These are phyloP conservation scores for Oostethus manadensis DNA, from an alignment of 2,113 vertebrate genomes.

Conservation along the genomic window DNA sequence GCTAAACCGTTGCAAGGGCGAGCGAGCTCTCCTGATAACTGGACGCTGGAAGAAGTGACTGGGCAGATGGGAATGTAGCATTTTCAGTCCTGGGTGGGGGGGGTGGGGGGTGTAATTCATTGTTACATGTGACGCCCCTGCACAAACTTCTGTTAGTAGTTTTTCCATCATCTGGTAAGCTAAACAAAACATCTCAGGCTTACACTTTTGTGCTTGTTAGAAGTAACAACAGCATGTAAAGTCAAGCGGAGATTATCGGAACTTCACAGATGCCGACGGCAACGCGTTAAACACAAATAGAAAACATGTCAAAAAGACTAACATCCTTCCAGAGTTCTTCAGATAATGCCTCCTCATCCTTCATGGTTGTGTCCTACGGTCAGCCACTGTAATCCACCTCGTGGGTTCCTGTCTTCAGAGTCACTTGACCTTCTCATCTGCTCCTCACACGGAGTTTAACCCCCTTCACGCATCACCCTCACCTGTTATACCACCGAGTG, in stretches of 20 bases:
- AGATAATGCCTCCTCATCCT: slow-evolving; percentile 24
- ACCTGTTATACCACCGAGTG: slow-evolving; percentile 87
- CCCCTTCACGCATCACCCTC: not conserved
- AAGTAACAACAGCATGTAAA: not conserved
- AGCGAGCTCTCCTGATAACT: too few relatives aligned
- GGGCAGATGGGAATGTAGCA: too few relatives aligned
- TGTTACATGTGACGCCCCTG: too few relatives aligned
- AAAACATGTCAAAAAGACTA: slow-evolving; percentile 46
- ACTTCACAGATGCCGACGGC: slow-evolving; percentile 55
- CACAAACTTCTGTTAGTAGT: too few relatives aligned
- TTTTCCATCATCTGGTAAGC: not conserved
- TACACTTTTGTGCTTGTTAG: not conserved
- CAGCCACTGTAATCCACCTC: not conserved
- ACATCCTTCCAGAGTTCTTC: slow-evolving; percentile 46
- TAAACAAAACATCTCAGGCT: not conserved
- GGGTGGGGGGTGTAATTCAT: too few relatives aligned
- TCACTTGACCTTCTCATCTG: slow-evolving; percentile 11
- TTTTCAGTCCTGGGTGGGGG: too few relatives aligned
- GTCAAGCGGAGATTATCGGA: slow-evolving; percentile 29
- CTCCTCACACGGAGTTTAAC: slow-evolving; percentile 20
- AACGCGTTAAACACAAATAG: slow-evolving; percentile 39
- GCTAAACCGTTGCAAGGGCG: not conserved
- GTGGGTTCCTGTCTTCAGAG: slow-evolving; percentile 5
- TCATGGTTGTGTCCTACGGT: slow-evolving; percentile 7
- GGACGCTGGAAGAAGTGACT: too few relatives aligned